Evolutionary conservation across 2,888 invertebrate genomes (phyloP), one percentile per base, ranked within the genome.

Genomic region (Diarsia dahlii): DNA sequence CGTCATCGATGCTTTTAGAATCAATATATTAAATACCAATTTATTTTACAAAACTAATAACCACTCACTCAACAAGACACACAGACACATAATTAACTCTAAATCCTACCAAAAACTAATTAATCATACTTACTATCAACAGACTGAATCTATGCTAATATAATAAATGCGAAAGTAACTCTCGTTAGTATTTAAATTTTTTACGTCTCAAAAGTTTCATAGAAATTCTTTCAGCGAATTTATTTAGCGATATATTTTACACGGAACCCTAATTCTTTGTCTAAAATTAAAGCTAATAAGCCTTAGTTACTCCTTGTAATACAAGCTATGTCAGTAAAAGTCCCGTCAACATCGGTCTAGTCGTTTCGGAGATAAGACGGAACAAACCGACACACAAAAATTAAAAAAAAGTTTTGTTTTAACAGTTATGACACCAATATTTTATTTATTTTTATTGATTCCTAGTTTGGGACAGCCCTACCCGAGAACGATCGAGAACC

Each of bases 381-480:
- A 39, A 39, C 3, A 39, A 3, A 39, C 39, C 4, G 5, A 39
- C 5, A 39, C 4, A 39, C 34, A 34, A 34, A 39, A 39, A 39
- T 39, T 39, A 39, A 39, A 39, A 39, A 39, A 39, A 39, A 4
- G 6, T 39, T 3, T 34, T 34, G n/a, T n/a, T n/a, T n/a, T n/a
- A n/a, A n/a, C n/a, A n/a, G n/a, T n/a, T n/a, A n/a, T n/a, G n/a
- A n/a, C 48, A 48, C 15, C 15, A 48, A 8, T 20, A 52, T 50
- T 5, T 18, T 50, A 18, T 50, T 39, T 39, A 39, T 39, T 39
- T 39, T 5, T 39, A 39, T 39, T 5, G 39, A 39, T 39, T 39
- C 39, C 4, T 39, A 0, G 3, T 56, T 58, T 67, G 18, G 8
- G 80, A 68, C 87, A 87, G 65, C 87, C 87, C 88, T 87, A 60